Conservation (phyloP, 1,140 invertebrate species). For the Hyposmocoma kahamanoa region DNA sequence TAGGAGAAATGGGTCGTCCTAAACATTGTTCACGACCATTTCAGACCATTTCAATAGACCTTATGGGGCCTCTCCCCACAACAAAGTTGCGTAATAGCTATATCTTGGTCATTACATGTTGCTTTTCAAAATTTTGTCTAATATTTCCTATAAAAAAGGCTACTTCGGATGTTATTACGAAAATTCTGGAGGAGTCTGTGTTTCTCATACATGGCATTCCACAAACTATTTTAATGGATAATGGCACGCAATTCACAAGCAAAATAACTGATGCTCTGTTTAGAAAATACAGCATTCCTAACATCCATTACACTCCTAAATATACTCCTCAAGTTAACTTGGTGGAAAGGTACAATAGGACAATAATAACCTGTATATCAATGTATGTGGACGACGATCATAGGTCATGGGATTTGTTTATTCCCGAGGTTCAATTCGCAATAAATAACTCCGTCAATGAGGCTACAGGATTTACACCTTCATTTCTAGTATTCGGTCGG, state of each 20-base stretch:
- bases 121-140: conserved; percentile 6
- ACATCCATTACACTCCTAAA: conserved; percentile 25
- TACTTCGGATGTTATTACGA: background rate
- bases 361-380: conserved; percentile 38
- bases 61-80: background rate
- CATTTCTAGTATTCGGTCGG: conserved; percentile 2
- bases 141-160: conserved; percentile 1
- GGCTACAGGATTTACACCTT: conserved; percentile 2
- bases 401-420: conserved; percentile 31
- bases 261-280: background rate
- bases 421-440: conserved; percentile 31
- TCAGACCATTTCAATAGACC: conserved; percentile 3
- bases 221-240: conserved; percentile 26
- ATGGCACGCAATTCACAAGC: conserved; percentile 50
- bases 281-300: conserved; percentile 2
- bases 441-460: conserved; percentile 15
- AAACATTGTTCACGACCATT: conserved; percentile 16
- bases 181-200: background rate
- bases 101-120: conserved; percentile 3
- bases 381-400: conserved; percentile 37
- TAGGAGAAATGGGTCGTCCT: conserved; percentile 19
- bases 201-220: conserved; percentile 4
- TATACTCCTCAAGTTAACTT: conserved; percentile 59
- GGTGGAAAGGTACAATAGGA: conserved; percentile 51
- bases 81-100: background rate